A percentile compares a stretch with the other conserved stretches of the same genome.
Conservation (phyloP, 2,113 vertebrate species). For the Larimichthys polyactis region DNA sequence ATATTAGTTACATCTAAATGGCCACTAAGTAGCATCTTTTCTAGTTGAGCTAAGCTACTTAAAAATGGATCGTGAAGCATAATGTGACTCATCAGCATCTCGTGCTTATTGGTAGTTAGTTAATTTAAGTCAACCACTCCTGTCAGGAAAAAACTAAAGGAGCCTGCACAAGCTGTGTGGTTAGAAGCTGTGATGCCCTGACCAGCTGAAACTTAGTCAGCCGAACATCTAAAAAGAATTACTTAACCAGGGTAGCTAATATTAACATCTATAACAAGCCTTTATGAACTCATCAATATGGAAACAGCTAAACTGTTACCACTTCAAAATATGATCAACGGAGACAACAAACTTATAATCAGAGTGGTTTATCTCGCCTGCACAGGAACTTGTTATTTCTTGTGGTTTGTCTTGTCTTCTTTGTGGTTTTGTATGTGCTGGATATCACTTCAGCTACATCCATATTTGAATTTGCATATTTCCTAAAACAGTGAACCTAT, state of each 20-base stretch:
- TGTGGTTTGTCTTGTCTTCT: background rate
- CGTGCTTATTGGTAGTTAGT: background rate
- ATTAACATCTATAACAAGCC: background rate
- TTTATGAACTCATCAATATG: background rate
- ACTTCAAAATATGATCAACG: background rate
- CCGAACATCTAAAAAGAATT: background rate
- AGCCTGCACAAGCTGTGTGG: background rate
- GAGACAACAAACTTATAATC: background rate
- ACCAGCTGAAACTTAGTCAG: background rate
- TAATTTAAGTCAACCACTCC: background rate
- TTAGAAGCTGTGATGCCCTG: background rate
- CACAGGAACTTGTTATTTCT: background rate
- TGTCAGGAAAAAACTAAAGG: background rate
- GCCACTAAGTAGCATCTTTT: background rate
- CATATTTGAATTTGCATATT: too few species aligned
- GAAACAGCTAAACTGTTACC: background rate
- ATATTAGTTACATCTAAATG: conserved; percentile 18
- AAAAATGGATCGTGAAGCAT: background rate
- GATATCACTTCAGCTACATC: too few species aligned
- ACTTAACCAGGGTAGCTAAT: background rate
- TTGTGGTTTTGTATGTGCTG: too few species aligned
- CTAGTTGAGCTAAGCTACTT: background rate
- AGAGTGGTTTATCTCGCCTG: too few species aligned
- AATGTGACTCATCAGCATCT: background rate
- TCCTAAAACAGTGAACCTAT: too few species aligned